phyloP scores from a whole-genome alignment of 2,888 invertebrate genomes.

The Lepidonotus clava region DNA sequence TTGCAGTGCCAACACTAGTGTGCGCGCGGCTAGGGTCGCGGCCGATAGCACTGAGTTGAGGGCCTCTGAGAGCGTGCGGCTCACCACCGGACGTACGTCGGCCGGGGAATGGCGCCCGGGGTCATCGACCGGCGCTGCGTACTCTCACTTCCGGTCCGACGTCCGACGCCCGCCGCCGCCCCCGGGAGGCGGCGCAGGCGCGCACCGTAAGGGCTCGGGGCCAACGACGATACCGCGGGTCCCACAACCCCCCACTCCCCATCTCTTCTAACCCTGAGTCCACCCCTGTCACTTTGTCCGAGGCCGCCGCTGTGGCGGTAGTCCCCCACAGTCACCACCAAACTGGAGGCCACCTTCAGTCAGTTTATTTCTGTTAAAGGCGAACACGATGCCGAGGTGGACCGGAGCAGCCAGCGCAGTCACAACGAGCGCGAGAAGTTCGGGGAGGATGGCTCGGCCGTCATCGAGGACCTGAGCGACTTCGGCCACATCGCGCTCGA shows the following conservation, averaged over 20 bases:
- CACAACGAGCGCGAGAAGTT: slow-evolving; percentile 41
- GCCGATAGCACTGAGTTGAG: no score
- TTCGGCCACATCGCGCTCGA: slow-evolving; percentile 9
- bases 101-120: no score
- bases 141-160: background rate
- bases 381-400: slow-evolving; percentile 59
- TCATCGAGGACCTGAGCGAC: slow-evolving; percentile 21
- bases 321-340: background rate
- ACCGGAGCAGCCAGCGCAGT: slow-evolving; percentile 54
- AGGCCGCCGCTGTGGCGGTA: background rate
- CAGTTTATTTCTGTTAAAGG: slow-evolving; percentile 60
- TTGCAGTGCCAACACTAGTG: background rate
- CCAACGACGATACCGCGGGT: no score
- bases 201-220: no score
- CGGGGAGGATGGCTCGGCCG: slow-evolving; percentile 20
- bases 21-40: no score
- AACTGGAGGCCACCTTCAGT: slow-evolving; percentile 60
- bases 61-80: no score
- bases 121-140: no score
- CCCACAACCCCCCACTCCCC: background rate
- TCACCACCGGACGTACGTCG: no score
- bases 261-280: background rate
- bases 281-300: background rate
- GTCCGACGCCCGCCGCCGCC: background rate
- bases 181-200: no score